phyloP scores from a whole-genome alignment of 2,797 vertebrate species.

The Cirrhinus molitorella region DNA sequence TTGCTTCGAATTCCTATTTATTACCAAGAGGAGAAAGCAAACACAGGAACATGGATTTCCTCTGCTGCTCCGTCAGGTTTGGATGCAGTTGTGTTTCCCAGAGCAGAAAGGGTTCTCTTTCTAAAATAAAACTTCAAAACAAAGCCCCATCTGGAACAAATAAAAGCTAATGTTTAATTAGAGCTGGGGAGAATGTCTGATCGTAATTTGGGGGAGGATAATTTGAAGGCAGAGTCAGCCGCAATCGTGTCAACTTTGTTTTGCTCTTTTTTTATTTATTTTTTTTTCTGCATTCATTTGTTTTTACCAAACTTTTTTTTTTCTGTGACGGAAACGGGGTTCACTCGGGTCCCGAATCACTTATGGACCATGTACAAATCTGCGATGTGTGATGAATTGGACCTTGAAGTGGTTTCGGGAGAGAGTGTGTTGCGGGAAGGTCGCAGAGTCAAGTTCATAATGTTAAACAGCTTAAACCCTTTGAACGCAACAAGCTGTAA shows the following conservation, averaged over 20 bases:
- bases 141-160: slow-evolving; percentile 84
- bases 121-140: slow-evolving; percentile 77
- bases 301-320: slow-evolving; percentile 65
- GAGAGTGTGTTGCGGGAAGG: slow-evolving; percentile 51
- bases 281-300: slow-evolving; percentile 65
- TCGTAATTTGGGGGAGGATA: slow-evolving; percentile 80
- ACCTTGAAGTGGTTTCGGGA: slow-evolving; percentile 49
- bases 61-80: slow-evolving; percentile 50
- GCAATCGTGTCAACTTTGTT: slow-evolving; percentile 79
- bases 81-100: slow-evolving; percentile 62
- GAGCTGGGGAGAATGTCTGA: slow-evolving; percentile 77
- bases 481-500: slow-evolving; percentile 49
- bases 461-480: slow-evolving; percentile 62
- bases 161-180: slow-evolving; percentile 86
- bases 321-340: slow-evolving; percentile 62
- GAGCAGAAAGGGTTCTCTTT: slow-evolving; percentile 69
- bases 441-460: slow-evolving; percentile 52
- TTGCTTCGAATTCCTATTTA: neutral
- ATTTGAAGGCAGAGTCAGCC: slow-evolving; percentile 82
- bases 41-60: slow-evolving; percentile 52
- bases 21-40: slow-evolving; percentile 13
- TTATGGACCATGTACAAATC: slow-evolving; percentile 66
- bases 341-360: slow-evolving; percentile 66
- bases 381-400: slow-evolving; percentile 56
- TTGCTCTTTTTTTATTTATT: slow-evolving; percentile 69